Percentiles rank a stretch among this genome's conserved stretches.
phyloP scores from a whole-genome alignment of 2,797 vertebrate genomes.

The Peromyscus attwateri region DNA sequence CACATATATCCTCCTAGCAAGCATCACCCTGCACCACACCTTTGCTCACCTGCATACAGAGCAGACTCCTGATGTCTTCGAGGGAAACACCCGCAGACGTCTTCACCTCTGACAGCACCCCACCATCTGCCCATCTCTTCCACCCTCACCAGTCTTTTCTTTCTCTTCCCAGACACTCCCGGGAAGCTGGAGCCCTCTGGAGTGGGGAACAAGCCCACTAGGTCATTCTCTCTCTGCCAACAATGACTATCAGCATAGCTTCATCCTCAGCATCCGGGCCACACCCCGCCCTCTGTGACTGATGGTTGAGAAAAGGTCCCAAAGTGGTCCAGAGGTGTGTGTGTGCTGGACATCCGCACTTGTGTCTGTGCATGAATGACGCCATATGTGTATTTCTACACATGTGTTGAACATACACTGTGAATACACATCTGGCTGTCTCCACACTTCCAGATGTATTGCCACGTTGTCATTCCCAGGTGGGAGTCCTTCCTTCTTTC shows the following conservation, averaged over 20 bases:
- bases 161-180: neutral
- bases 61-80: neutral
- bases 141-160: neutral
- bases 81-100: neutral
- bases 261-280: neutral
- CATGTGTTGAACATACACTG: accelerated
- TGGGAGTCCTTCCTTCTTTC: neutral
- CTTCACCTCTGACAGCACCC: neutral
- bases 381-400: neutral
- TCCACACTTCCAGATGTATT: neutral
- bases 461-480: neutral
- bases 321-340: neutral
- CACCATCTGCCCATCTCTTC: neutral
- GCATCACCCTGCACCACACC: neutral
- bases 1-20: neutral
- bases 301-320: neutral
- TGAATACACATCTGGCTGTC: neutral
- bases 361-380: no score
- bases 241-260: neutral
- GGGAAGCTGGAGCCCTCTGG: neutral
- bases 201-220: neutral
- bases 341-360: neutral
- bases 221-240: accelerated
- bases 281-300: neutral
- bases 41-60: neutral